Evolutionary conservation across 1,140 invertebrate genomes (phyloP), one percentile per base, ranked within the genome.

Genomic region (Laodelphax striatellus): DNA sequence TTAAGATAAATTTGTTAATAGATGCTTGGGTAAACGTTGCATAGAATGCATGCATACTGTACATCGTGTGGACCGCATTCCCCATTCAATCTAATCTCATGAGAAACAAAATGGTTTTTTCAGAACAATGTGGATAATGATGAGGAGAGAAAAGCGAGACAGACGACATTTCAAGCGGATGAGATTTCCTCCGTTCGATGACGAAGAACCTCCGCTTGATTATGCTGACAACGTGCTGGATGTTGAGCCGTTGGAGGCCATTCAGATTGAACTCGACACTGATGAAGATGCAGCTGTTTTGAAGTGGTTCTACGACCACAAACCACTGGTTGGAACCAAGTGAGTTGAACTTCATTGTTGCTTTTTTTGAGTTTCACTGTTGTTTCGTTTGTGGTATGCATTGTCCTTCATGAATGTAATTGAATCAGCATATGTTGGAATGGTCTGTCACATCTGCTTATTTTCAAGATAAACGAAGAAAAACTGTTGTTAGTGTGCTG

Each of bases 91-190:
- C 6, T 28, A 28, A 28, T 28, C 2, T 28, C 6, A 28, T 28
- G 6, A 28, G 6, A 28, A 28, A 28, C 24, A 5, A 38, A 38
- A 5, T 54, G 24, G 16, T 55, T 54, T 65, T 71, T 71, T 50
- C 64, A 90, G 90, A 52, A 96, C 97, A 5, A 99, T 99, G 96
- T 99, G 97, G 97, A 98, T 99, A 64, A 99, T 99, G 94, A 99
- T 99, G 96, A 79, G 97, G 66, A 81, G 97, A 65, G 97, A 99
- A 71, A 99, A 99, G 74, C 77, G 97, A 63, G 97, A 99, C 81
- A 85, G 97, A 71, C 82, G 97, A 41, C 97, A 99, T 75, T 99
- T 99, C 71, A 98, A 99, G 75, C 80, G 97, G 65, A 99, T 99
- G 97, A 80, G 97, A 66, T 99, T 99, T 72, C 97, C 97, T 31